Conservation (phyloP, 1,140 invertebrate species). For the Arctopsyche grandis region DNA sequence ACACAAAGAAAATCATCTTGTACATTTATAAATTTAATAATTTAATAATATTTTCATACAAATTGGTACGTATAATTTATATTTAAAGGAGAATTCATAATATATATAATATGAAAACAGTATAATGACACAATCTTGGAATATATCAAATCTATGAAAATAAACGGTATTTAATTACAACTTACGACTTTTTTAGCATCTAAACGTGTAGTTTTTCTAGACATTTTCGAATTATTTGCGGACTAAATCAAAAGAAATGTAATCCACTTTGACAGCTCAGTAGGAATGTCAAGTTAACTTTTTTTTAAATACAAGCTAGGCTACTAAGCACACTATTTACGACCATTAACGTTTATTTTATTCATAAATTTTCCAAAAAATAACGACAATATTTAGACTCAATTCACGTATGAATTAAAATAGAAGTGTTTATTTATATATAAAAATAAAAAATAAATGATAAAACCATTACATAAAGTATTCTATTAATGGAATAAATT, state of each 20-base stretch:
- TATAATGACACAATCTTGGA: too few species aligned
- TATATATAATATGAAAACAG: background rate
- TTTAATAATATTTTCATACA: background rate
- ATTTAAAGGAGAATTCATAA: background rate
- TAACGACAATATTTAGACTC: too few species aligned
- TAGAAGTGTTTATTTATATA: too few species aligned
- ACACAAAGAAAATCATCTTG: constrained; percentile 58
- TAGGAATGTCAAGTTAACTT: constrained; percentile 10
- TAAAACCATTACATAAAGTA: too few species aligned
- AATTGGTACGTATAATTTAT: background rate
- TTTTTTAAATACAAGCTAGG: background rate
- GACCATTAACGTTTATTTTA: background rate
- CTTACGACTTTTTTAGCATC: constrained; percentile 67
- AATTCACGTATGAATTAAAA: too few species aligned
- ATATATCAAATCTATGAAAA: too few species aligned
- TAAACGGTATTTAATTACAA: constrained; percentile 37
- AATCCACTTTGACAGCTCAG: background rate
- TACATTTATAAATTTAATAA: background rate
- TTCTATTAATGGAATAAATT: too few species aligned
- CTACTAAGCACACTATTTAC: background rate
- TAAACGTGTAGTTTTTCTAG: constrained; percentile 62
- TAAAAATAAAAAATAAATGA: too few species aligned
- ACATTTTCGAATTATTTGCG: constrained; percentile 57
- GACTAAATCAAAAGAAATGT: background rate
- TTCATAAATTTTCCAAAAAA: too few species aligned